Conservation (phyloP, 2,113 vertebrate species). For the Microcebus lehilahytsara region DNA sequence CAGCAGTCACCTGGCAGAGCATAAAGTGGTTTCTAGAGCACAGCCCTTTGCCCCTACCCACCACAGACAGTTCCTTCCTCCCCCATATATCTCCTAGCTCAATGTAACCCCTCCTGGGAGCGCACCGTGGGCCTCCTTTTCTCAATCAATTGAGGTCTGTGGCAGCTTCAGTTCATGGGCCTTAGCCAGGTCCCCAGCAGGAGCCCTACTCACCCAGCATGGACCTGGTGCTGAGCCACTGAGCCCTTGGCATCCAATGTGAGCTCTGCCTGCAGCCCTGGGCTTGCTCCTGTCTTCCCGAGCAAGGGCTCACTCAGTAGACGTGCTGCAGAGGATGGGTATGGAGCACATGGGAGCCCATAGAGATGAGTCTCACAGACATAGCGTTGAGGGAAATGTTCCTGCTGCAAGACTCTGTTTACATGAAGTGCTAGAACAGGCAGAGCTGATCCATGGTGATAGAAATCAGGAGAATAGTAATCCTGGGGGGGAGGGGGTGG, state of each 20-base stretch:
- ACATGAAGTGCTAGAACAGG: not conserved
- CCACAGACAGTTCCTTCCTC: not conserved
- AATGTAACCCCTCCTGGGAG: not conserved
- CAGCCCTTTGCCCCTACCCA: not conserved
- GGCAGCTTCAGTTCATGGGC: not conserved
- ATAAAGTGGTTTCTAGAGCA: not conserved
- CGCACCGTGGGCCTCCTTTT: not conserved
- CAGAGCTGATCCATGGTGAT: not conserved
- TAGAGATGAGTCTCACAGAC: not conserved
- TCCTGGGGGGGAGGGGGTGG: not conserved
- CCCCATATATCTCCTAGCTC: not conserved
- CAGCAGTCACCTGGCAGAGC: not conserved
- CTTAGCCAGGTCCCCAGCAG: not conserved
- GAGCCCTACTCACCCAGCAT: not conserved
- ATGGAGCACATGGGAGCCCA: not conserved
- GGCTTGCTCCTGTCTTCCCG: not conserved
- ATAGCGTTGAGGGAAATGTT: not conserved
- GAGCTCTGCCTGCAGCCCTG: not conserved
- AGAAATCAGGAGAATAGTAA: not conserved
- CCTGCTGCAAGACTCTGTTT: not conserved
- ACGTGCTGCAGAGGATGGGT: not conserved
- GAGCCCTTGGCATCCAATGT: not conserved
- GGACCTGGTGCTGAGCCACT: not conserved
- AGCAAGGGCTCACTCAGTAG: not conserved
- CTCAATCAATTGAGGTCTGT: not conserved